Base-by-base conservation (phyloP, 2,113 vertebrate genomes). In the Phylloscopus trochilus region DNA sequence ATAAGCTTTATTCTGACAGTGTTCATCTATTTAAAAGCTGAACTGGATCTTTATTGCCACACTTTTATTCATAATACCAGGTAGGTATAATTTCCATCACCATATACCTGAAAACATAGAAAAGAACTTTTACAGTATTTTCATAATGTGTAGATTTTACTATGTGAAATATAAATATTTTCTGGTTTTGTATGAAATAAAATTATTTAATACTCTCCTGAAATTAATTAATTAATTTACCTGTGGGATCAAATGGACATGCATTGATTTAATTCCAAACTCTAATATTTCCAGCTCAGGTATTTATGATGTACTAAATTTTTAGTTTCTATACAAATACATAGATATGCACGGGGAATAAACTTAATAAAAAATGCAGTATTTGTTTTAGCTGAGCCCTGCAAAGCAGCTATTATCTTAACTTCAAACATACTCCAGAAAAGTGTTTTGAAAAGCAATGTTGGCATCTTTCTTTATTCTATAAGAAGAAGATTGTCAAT, bases 341-440 rank as follows among this genome's bases (percentile, higher is more conserved):
- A 77, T 31, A 68, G 58, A 59, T 24, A 55, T 35, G 79, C 17
- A n/a, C 39, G 74, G 18, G 4, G 22, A 90, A 95, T 90, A 90
- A 82, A 27, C 8, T 79, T 84, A 63, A 83, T 67, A 51, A 72
- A 75, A 95, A 75, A 83, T 83, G 19, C 6, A 82, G 19, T 81
- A 86, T 94, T 95, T 95, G 10, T 51, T 96, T 96, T 59, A 93
- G 49, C 21, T 90, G 73, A 77, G 51, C 64, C 33, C 51, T 87
- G 35, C 27, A 87, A 96, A 80, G 31, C 55, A 93, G 37, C 39
- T 93, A 51, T 95, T 95, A 53, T 75, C n/a, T 96, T 94, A 77
- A 83, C 28, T 52, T n/a, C 26, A 81, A 55, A 51, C 6, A 44
- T 66, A 78, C 84, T 91, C 76, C n/a, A 74, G 41, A 56, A 20